These are phyloP conservation scores for Bombus waltoni DNA, from an alignment of 1,140 invertebrate species.

Conservation along the genomic window DNA sequence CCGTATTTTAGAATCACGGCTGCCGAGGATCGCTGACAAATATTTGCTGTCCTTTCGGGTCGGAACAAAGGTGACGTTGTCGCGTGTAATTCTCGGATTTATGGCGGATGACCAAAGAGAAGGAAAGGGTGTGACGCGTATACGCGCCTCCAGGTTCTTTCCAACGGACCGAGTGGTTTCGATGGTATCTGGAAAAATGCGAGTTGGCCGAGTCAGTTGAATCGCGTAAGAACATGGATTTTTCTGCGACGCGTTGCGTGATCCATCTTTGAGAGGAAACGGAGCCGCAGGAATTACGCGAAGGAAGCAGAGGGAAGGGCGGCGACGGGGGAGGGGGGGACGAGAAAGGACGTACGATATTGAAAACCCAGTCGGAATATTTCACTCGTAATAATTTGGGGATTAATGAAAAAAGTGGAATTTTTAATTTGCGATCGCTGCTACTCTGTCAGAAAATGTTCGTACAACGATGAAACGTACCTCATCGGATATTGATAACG, in stretches of 20 bases:
- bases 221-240: background rate
- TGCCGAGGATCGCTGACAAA: constrained; percentile 61
- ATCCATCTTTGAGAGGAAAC: background rate
- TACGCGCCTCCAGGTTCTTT: background rate
- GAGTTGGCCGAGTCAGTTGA: background rate
- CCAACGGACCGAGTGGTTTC: background rate
- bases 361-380: background rate
- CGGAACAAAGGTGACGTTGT: constrained; percentile 18
- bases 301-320: no score
- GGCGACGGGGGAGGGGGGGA: no score
- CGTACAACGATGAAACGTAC: background rate
- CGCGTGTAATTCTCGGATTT: constrained; percentile 70
- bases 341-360: background rate
- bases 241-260: background rate
- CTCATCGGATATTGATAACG: background rate
- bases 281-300: no score
- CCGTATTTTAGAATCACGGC: constrained; percentile 60
- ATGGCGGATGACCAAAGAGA: constrained; percentile 59
- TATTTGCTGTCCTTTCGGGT: constrained; percentile 60
- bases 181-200: background rate
- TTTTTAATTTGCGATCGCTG: background rate
- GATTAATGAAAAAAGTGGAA: background rate
- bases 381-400: background rate
- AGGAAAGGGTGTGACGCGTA: constrained; percentile 30
- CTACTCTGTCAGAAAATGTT: background rate